Evolutionary conservation across 2,888 invertebrate species (phyloP).

Genomic region (Aspidiotus destructor): DNA sequence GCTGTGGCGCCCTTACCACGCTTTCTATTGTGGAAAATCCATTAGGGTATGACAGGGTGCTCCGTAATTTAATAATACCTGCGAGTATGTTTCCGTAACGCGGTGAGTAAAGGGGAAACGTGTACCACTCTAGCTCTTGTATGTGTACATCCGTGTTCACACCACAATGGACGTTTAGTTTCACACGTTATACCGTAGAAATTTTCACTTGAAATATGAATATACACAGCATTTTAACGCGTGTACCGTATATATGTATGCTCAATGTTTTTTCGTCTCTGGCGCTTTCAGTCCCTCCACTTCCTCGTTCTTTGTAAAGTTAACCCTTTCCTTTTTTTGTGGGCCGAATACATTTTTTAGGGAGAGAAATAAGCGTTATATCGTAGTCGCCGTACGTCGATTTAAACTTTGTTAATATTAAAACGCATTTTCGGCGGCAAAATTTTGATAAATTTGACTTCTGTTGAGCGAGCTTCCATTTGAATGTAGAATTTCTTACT

Average conservation of each 20-base stretch:
- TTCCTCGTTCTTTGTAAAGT: background rate
- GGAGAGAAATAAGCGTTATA: background rate
- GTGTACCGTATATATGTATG: background rate
- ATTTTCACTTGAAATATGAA: background rate
- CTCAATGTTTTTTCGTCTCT: background rate
- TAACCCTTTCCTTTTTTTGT: too few species aligned
- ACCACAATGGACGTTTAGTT: conserved; percentile 4
- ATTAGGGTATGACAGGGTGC: conserved; percentile 32
- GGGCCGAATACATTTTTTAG: too few species aligned
- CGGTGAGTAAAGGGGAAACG: background rate
- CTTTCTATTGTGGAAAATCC: conserved; percentile 31
- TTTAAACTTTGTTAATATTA: background rate
- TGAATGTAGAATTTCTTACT: too few species aligned
- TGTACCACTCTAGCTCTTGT: background rate
- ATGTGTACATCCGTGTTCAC: background rate
- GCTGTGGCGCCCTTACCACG: conserved; percentile 33
- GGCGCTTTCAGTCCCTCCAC: background rate
- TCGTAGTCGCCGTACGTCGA: background rate
- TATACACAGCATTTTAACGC: background rate
- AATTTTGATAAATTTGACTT: background rate
- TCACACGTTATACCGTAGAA: background rate
- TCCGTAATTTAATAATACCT: conserved; percentile 33
- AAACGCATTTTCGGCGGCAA: background rate
- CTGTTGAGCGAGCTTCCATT: too few species aligned
- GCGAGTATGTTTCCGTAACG: conserved; percentile 5